Percentiles rank a stretch among this genome's conserved stretches.
Evolutionary conservation across 2,797 vertebrate genomes (phyloP).

Genomic region (Gymnoscopelus braueri): DNA sequence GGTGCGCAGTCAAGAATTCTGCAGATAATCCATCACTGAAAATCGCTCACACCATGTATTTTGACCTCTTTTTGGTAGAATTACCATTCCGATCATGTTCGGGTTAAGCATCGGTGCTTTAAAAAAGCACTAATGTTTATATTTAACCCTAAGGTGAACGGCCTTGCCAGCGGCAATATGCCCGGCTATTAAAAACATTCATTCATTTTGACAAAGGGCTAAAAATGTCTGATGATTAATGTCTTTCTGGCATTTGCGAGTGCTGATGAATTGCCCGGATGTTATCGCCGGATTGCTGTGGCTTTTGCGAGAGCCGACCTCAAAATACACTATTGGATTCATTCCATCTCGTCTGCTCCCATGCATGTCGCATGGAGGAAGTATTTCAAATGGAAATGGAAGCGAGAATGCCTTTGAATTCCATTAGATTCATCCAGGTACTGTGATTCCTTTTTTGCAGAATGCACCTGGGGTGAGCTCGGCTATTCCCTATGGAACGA

Average conservation of each 20-base stretch:
- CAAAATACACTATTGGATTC: constrained; percentile 25
- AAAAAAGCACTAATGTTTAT: constrained; percentile 31
- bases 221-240: constrained; percentile 29
- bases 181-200: constrained; percentile 54
- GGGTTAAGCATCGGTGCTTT: constrained; percentile 29
- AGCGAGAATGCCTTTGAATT: constrained; percentile 50
- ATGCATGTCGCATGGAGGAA: constrained; percentile 11
- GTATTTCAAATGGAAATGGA: constrained; percentile 68
- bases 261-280: constrained; percentile 44
- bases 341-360: constrained; percentile 32
- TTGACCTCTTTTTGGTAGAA: not conserved
- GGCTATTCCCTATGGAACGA: constrained; percentile 47
- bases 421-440: constrained; percentile 53
- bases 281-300: constrained; percentile 20
- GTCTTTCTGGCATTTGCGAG: constrained; percentile 36
- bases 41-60: not conserved
- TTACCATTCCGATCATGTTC: constrained; percentile 16
- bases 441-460: constrained; percentile 48
- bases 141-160: constrained; percentile 49
- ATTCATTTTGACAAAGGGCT: constrained; percentile 46
- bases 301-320: constrained; percentile 14
- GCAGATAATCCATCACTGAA: not conserved
- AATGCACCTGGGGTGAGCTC: constrained; percentile 49
- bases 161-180: constrained; percentile 43
- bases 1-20: no score